Conservation (phyloP, 2,888 invertebrate genomes). For the Pristionchus mayeri region DNA sequence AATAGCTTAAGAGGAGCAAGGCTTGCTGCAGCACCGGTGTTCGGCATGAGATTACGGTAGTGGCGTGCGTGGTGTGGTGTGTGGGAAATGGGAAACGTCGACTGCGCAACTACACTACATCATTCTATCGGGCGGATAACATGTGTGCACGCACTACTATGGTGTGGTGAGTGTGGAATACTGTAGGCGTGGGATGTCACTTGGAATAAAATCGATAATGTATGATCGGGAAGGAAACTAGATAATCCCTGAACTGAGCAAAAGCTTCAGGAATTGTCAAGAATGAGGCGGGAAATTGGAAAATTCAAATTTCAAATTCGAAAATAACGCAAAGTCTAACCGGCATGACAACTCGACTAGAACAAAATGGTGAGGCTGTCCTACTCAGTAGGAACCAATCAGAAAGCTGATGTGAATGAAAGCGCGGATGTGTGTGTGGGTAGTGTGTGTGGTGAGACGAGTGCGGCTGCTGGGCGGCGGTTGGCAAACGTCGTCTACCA, state of each 20-base stretch:
- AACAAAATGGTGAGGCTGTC: neutral
- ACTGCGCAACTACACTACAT: conserved; percentile 15
- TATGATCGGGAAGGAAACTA: neutral
- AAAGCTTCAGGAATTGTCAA: conserved; percentile 23
- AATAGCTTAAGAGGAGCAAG: conserved; percentile 3
- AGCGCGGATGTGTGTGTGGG: neutral
- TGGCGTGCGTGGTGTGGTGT: conserved; percentile 16
- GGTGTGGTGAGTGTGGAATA: conserved; percentile 8
- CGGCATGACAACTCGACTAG: conserved; percentile 22
- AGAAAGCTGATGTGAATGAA: neutral
- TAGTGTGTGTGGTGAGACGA: neutral
- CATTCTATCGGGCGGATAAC: neutral
- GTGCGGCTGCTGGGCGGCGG: no score
- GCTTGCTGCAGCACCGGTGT: conserved; percentile 26
- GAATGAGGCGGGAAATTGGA: conserved; percentile 35
- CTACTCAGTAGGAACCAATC: conserved; percentile 30
- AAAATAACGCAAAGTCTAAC: neutral
- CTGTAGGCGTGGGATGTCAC: conserved; percentile 35
- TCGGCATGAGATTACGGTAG: conserved; percentile 40
- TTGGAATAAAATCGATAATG: conserved; percentile 34
- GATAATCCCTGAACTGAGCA: conserved; percentile 26
- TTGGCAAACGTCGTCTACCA: conserved; percentile 49
- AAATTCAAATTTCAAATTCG: neutral
- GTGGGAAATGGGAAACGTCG: neutral
- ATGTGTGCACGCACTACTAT: conserved; percentile 33